Base-by-base conservation (phyloP, 2,797 vertebrate genomes). In the Numenius phaeopus region DNA sequence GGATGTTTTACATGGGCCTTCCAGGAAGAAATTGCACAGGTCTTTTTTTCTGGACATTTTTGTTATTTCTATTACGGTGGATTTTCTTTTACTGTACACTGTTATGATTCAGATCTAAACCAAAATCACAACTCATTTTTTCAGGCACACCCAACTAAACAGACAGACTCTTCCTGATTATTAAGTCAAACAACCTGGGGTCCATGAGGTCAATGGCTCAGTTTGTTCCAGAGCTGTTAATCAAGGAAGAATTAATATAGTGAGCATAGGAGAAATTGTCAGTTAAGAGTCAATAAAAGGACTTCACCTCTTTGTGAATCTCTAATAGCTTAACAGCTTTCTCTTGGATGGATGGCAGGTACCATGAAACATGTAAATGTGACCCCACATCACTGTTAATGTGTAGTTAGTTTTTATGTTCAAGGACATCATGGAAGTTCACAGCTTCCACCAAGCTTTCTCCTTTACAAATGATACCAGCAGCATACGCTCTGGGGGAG, bases 201-300 rank as follows among this genome's bases (percentile, higher is more conserved):
- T 90, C 64, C 55, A 66, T 0, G 8, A 89, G 70, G 79, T 94
- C 92, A 92, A 58, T 3, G 7, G 57, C 92, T 95, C 73, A 13
- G 72, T 90, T 93, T 95, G 54, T 65, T 94, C 39, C 83, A 89
- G 57, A 94, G 76, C 30, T 78, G 81, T 75, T 96, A 89, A 94
- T 92, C 76, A 86, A 87, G 84, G 57, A 87, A 69, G 72, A 95
- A 91, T 86, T 89, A 94, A 89, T 88, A 91, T 42, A 86, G 30
- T 55, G 46, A 86, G 69, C 39, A 67, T 5, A 80, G 47, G 22
- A 87, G 59, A 96, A 83, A 86, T 19, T 72, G 49, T 75, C 79
- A 88, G 82, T 76, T 69, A 78, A 42, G 47, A 94, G 76, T 72
- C 94, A 94, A 86, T 89, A 90, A 82, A 87, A 83, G 50, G 66